These are phyloP conservation scores for Actinernus sp. DNA, from an alignment of 92 coral and sea anemone genomes.

Conservation along the genomic window DNA sequence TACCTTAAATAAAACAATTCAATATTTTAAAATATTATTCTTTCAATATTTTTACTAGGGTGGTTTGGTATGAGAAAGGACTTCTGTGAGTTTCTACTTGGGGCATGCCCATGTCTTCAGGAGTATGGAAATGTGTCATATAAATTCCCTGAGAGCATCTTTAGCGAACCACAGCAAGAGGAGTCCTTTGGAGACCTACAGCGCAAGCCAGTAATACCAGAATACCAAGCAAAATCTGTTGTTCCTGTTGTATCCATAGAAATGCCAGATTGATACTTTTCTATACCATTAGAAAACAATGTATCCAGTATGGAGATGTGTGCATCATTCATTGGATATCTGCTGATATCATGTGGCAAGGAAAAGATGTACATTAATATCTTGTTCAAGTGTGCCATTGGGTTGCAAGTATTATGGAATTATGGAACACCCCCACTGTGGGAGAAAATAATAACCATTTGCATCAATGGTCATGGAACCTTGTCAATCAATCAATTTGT, in stretches of 20 bases:
- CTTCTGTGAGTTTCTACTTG: slow-evolving; percentile 97
- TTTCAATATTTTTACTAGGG: slow-evolving; percentile 88
- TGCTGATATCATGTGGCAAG: neutral
- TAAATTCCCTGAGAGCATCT: slow-evolving; percentile 90
- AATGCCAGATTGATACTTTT: slow-evolving; percentile 88
- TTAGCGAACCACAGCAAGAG: slow-evolving; percentile 67
- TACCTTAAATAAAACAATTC: too few species aligned
- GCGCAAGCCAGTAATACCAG: slow-evolving; percentile 72
- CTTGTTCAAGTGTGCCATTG: neutral
- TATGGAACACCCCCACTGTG: too few species aligned
- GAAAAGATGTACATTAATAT: neutral
- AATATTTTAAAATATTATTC: too few species aligned
- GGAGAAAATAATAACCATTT: neutral
- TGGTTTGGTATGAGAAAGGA: slow-evolving; percentile 99
- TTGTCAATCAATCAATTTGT: too few species aligned
- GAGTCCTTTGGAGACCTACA: slow-evolving; percentile 72
- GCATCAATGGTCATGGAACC: neutral
- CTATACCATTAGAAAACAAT: too few species aligned
- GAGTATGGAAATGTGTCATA: slow-evolving; percentile 98
- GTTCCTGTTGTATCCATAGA: slow-evolving; percentile 92
- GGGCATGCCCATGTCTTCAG: slow-evolving; percentile 87
- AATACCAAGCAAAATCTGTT: slow-evolving; percentile 74
- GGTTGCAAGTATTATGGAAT: too few species aligned
- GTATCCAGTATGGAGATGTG: too few species aligned
- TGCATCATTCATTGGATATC: too few species aligned